These are phyloP conservation scores for Erynnis tages DNA, from an alignment of 2,888 invertebrate species.

Conservation along the genomic window DNA sequence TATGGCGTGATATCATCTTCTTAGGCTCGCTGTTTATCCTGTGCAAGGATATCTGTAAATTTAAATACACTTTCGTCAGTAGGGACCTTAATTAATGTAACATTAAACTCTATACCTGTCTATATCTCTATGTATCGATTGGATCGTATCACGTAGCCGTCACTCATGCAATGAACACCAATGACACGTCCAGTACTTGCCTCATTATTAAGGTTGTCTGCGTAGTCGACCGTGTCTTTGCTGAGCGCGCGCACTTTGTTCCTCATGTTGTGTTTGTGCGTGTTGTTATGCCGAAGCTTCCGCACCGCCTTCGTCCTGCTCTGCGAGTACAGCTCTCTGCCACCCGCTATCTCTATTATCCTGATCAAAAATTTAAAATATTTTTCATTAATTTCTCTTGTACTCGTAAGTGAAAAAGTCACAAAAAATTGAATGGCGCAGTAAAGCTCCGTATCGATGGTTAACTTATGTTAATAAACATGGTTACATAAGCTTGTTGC, in stretches of 20 bases:
- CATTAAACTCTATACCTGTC: no score
- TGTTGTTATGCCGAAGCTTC: slow-evolving; percentile 83
- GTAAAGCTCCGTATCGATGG: no score
- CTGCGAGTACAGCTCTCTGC: slow-evolving; percentile 91
- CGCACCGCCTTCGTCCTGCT: slow-evolving; percentile 89
- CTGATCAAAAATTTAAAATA: slow-evolving; percentile 45
- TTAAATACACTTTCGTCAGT: no score
- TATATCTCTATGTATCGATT: not conserved
- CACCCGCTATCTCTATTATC: slow-evolving; percentile 87
- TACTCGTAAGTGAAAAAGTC: no score
- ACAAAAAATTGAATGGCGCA: no score
- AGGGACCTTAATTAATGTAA: no score
- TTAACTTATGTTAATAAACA: no score
- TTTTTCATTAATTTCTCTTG: no score
- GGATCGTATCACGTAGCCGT: slow-evolving; percentile 1
- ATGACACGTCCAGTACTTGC: slow-evolving; percentile 39
- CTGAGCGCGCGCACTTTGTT: slow-evolving; percentile 68
- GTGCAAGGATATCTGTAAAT: slow-evolving; percentile 68
- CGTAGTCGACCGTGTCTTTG: slow-evolving; percentile 65
- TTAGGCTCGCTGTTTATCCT: slow-evolving; percentile 74
- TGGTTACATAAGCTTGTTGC: no score
- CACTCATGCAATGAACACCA: slow-evolving; percentile 9
- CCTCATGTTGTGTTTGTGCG: slow-evolving; percentile 74
- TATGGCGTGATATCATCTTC: slow-evolving; percentile 75
- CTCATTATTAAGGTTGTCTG: slow-evolving; percentile 64